Conservation (phyloP, 2,888 invertebrate species). For the Dicyrtomina minuta region DNA sequence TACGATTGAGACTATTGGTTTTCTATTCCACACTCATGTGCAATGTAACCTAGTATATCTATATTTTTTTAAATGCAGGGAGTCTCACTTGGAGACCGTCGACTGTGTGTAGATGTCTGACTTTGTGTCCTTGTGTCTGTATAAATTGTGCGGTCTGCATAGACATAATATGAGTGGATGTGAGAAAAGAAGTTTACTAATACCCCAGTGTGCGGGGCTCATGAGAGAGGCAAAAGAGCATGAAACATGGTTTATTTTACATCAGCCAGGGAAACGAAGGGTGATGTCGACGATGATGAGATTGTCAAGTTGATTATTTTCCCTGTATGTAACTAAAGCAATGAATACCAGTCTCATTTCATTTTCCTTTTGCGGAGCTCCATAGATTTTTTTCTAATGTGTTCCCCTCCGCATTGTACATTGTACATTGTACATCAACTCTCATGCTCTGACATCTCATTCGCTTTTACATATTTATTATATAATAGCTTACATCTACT, state of each 20-base stretch:
- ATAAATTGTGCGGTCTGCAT: not conserved
- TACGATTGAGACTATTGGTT: too few relatives aligned
- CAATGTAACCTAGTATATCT: too few relatives aligned
- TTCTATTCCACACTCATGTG: too few relatives aligned
- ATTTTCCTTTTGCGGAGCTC: not conserved
- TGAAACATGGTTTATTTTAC: slow-evolving; percentile 52
- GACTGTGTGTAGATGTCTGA: slow-evolving; percentile 13
- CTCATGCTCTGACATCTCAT: slow-evolving; percentile 2
- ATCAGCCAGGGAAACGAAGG: slow-evolving; percentile 52
- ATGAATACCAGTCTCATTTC: too few relatives aligned
- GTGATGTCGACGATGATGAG: slow-evolving; percentile 45
- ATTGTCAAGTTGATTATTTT: slow-evolving; percentile 42
- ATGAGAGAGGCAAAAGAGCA: slow-evolving; percentile 33
- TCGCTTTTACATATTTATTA: not conserved
- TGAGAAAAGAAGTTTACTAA: slow-evolving; percentile 20
- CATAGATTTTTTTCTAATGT: not conserved
- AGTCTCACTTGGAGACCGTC: too few relatives aligned
- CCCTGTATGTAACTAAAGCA: slow-evolving; percentile 33
- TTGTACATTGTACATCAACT: too few relatives aligned
- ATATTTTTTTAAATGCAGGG: too few relatives aligned
- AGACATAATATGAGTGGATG: not conserved
- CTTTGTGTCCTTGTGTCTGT: slow-evolving; percentile 1
- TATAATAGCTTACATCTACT: too few relatives aligned
- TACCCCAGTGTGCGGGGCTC: not conserved
- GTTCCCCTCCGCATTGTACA: too few relatives aligned